Evolutionary conservation across 2,113 vertebrate species (phyloP), one percentile per base, ranked within the genome.

Genomic region (Heliornis fulica): DNA sequence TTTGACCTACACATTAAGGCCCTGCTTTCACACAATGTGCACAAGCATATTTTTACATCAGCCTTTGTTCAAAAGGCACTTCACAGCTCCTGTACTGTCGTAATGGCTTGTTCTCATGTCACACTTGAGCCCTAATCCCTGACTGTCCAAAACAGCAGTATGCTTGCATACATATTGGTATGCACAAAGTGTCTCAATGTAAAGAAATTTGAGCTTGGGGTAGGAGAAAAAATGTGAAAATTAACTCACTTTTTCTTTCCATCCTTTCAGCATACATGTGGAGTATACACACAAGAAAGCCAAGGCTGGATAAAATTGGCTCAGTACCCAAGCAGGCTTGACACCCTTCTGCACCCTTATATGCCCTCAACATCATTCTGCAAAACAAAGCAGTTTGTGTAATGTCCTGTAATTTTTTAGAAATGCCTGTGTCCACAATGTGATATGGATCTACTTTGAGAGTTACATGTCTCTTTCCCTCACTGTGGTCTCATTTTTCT

Each of bases 11-110:
- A 76, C 61, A 57, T 36, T 48, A 84, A 91, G 81, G 32, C 50
- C 77, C 18, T 77, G 41, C 63, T 92, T 92, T 90, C 85, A 92
- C 85, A 92, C 46, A 72, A 83, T 94, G 87, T 95, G 79, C 90
- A 81, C 84, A 70, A 88, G 96, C 93, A 94, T 96, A 96, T 89
- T 89, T 94, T 95, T 95, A 90, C 95, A 84, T 64, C 72, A 34
- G 34, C 2, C 21, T 82, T 89, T 81, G 46, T 75, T 60, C 43
- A 46, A 78, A 96, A 95, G 59, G 29, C 51, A 46, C 45, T 76
- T 92, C 34, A 66, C 23, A 48, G 45, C 1, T 0, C 57, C 71
- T 80, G 12, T 45, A 6, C 68, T 83, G 32, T 61, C 77, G 20
- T 57, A 83, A 80, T 40, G 43, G 10, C 10, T 94, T 89, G 34